phyloP scores from a whole-genome alignment of 2,888 invertebrate species.

The Blastobasis adustella region DNA sequence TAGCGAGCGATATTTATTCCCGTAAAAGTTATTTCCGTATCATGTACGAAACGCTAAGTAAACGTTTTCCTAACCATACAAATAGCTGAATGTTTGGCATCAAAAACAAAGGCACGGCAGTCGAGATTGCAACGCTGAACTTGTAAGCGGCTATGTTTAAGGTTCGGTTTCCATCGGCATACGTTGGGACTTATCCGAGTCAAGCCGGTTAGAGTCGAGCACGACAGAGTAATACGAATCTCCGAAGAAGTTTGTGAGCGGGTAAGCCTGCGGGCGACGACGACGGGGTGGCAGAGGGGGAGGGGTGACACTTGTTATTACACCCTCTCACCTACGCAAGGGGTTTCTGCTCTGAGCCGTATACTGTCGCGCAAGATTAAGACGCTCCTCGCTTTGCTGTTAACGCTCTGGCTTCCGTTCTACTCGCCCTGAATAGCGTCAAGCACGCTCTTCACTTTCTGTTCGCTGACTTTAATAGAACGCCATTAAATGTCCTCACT shows the following conservation, averaged over 20 bases:
- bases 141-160: conserved; percentile 36
- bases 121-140: conserved; percentile 22
- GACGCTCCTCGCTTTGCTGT: conserved; percentile 59
- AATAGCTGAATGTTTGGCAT: conserved; percentile 26
- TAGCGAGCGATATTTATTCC: conserved; percentile 5
- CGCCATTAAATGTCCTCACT: conserved; percentile 13
- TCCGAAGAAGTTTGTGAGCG: conserved; percentile 58
- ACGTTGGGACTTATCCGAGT: conserved; percentile 56
- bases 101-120: conserved; percentile 23
- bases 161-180: conserved; percentile 44
- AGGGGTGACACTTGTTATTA: conserved; percentile 62
- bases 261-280: conserved; percentile 47
- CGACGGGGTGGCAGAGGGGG: conserved; percentile 38
- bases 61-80: conserved; percentile 27
- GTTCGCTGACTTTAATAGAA: conserved; percentile 33
- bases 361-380: conserved; percentile 64
- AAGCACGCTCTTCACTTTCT: conserved; percentile 36
- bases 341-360: conserved; percentile 54
- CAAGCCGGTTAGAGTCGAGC: conserved; percentile 53
- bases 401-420: conserved; percentile 53
- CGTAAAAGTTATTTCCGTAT: conserved; percentile 10
- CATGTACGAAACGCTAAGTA: conserved; percentile 11
- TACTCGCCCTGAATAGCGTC: conserved; percentile 43
- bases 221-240: conserved; percentile 63
- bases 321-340: conserved; percentile 71